Evolutionary conservation across 2,113 vertebrate species (phyloP).

Genomic region (Noturus placidus): DNA sequence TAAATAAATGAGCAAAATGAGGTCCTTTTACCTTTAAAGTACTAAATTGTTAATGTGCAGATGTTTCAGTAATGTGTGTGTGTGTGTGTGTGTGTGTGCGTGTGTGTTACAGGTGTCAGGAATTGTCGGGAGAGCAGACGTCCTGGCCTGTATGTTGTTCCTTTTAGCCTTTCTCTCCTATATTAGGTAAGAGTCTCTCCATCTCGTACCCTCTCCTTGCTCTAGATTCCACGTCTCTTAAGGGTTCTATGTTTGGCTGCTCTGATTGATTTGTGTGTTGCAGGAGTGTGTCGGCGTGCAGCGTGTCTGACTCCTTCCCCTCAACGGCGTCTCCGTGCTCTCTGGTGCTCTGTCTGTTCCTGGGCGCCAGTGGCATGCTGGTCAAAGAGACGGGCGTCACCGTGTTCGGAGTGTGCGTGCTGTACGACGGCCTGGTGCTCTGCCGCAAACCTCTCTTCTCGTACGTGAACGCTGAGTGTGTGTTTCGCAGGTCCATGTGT

Average conservation of each 20-base stretch:
- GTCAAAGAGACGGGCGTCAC: conserved; percentile 97
- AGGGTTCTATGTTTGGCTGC: conserved; percentile 10
- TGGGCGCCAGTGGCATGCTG: conserved; percentile 95
- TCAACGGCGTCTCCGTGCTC: conserved; percentile 76
- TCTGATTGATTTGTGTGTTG: conserved; percentile 46
- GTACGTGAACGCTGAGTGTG: conserved; percentile 73
- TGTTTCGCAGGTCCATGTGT: conserved; percentile 7
- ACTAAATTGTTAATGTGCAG: not conserved
- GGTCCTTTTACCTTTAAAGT: not conserved
- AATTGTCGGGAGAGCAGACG: conserved; percentile 94
- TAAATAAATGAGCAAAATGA: not conserved
- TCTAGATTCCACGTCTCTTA: not conserved
- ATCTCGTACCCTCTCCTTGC: not conserved
- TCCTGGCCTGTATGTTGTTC: conserved; percentile 90
- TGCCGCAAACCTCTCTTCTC: conserved; percentile 73
- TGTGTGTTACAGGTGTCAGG: conserved; percentile 84
- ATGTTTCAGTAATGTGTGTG: not conserved
- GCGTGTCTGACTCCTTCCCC: conserved; percentile 73
- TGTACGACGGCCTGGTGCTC: conserved; percentile 88
- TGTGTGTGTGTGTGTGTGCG: conserved; percentile 28
- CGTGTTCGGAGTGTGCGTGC: conserved; percentile 90
- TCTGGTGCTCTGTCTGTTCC: conserved; percentile 80
- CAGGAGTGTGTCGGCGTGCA: conserved; percentile 82
- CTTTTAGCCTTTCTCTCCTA: conserved; percentile 95
- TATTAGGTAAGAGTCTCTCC: conserved; percentile 77